A percentile compares a stretch with the other conserved stretches of the same genome.
These are phyloP conservation scores for Rhabdornis inornatus DNA, from an alignment of 2,113 vertebrate species.

Conservation along the genomic window DNA sequence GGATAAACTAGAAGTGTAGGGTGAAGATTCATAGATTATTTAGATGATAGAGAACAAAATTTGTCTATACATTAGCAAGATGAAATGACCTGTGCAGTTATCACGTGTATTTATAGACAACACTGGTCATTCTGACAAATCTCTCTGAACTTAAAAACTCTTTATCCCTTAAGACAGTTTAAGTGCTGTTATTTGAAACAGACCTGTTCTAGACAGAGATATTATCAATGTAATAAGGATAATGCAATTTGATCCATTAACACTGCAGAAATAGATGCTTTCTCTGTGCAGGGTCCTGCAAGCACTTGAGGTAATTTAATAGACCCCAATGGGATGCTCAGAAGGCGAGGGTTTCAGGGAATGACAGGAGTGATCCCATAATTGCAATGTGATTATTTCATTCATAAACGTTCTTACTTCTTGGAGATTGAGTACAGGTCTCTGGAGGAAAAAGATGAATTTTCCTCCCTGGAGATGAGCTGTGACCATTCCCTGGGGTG, in stretches of 20 bases:
- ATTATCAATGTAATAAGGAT: not conserved
- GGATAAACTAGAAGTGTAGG: not conserved
- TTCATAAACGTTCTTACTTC: not conserved
- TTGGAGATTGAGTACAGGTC: not conserved
- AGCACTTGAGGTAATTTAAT: not conserved
- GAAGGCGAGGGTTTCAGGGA: not conserved
- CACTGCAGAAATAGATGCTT: not conserved
- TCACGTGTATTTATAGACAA: not conserved
- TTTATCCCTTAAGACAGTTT: not conserved
- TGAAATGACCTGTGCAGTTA: not conserved
- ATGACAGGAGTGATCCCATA: not conserved
- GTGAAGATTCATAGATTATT: not conserved
- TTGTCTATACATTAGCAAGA: not conserved
- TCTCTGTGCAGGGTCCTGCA: not conserved
- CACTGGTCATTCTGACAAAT: not conserved
- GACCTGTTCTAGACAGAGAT: not conserved
- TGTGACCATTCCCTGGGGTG: constrained; percentile 1
- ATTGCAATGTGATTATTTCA: not conserved
- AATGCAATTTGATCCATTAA: not conserved
- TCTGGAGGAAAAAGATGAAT: not conserved
- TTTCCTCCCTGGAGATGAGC: not conserved
- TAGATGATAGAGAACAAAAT: not conserved
- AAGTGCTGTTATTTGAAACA: not conserved
- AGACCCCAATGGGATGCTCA: not conserved
- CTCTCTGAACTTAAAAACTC: not conserved